phyloP scores from a whole-genome alignment of 1,140 invertebrate species.

The Hyphantria cunea region DNA sequence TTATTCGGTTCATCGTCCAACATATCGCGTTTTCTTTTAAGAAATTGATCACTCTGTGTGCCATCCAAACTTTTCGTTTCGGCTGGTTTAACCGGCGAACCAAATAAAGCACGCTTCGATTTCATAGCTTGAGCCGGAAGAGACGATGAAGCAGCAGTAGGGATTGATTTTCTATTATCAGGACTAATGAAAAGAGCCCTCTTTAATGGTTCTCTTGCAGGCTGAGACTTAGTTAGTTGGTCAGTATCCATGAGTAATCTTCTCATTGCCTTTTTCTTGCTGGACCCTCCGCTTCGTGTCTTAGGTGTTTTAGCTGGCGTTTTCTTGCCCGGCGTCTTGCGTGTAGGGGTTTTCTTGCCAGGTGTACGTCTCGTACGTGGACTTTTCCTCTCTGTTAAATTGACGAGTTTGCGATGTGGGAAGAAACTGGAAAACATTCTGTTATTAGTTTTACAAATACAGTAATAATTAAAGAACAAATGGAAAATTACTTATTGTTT shows the following conservation, averaged over 20 bases:
- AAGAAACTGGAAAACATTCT: constrained; percentile 65
- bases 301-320: constrained; percentile 75
- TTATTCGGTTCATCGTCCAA: constrained; percentile 80
- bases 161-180: constrained; percentile 65
- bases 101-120: constrained; percentile 84
- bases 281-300: constrained; percentile 75
- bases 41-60: constrained; percentile 58
- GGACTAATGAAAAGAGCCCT: constrained; percentile 86
- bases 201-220: constrained; percentile 81
- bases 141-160: constrained; percentile 55
- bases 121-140: constrained; percentile 69
- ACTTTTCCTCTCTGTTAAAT: constrained; percentile 70
- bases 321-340: constrained; percentile 71
- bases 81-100: constrained; percentile 67
- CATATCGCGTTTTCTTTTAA: constrained; percentile 80
- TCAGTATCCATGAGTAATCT: constrained; percentile 60
- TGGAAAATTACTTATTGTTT: background rate
- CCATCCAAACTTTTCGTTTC: constrained; percentile 70
- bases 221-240: constrained; percentile 57
- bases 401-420: constrained; percentile 75
- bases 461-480: background rate
- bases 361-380: constrained; percentile 71
- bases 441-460: constrained; percentile 36
- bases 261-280: constrained; percentile 77
- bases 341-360: constrained; percentile 65